Conservation (phyloP, 2,888 invertebrate genomes). For the Sylvicola cinctus region DNA sequence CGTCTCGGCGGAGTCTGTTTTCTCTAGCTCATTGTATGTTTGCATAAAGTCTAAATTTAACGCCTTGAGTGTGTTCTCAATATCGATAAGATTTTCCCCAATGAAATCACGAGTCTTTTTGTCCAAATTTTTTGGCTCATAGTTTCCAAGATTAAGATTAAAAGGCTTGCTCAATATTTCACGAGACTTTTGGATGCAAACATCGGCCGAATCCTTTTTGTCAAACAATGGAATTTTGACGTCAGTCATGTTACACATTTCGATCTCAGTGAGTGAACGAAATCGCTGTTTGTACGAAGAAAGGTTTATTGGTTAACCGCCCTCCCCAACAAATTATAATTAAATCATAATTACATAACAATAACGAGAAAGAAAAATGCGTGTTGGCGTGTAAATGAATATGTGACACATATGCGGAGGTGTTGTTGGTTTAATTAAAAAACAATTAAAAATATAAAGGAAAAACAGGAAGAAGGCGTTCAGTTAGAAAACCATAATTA, state of each 20-base stretch:
- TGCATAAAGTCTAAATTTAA: slow-evolving; percentile 26
- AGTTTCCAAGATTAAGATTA: slow-evolving; percentile 7
- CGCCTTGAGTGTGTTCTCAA: slow-evolving; percentile 25
- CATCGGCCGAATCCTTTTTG: slow-evolving; percentile 44
- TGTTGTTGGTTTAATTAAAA: too few relatives aligned
- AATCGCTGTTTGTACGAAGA: slow-evolving; percentile 25
- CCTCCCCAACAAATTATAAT: neutral
- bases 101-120: slow-evolving; percentile 17
- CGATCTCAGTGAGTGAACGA: slow-evolving; percentile 31
- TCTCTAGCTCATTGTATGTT: slow-evolving; percentile 24
- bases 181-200: slow-evolving; percentile 49
- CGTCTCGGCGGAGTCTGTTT: slow-evolving; percentile 26
- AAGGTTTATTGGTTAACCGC: too few relatives aligned
- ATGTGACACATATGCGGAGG: too few relatives aligned
- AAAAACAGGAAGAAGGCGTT: slow-evolving; percentile 1
- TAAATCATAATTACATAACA: slow-evolving; percentile 5
- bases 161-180: slow-evolving; percentile 40
- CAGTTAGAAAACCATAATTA: too few relatives aligned
- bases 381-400: slow-evolving; percentile 3
- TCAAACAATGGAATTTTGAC: slow-evolving; percentile 45
- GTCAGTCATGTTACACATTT: slow-evolving; percentile 24
- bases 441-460: neutral
- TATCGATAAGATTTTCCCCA: slow-evolving; percentile 24
- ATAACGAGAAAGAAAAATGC: slow-evolving; percentile 3
- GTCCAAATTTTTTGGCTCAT: slow-evolving; percentile 6